Conservation (phyloP, 2,888 invertebrate genomes). For the Caenorhabditis japonica region DNA sequence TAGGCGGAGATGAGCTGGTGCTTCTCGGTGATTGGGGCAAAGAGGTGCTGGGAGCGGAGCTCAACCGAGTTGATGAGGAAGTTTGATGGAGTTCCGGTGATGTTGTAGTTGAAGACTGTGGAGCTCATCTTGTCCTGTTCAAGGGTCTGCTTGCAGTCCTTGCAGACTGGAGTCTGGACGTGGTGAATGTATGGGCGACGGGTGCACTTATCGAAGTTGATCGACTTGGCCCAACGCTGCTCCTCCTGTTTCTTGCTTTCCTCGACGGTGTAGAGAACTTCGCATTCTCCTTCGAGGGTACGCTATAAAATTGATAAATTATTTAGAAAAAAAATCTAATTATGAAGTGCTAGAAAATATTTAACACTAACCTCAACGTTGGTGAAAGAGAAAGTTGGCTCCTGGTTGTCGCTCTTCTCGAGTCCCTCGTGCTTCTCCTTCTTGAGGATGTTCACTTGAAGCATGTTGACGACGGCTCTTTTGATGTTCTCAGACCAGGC, state of each 20-base stretch:
- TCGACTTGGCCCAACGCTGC: constrained; percentile 76
- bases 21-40: constrained; percentile 55
- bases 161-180: constrained; percentile 49
- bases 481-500: constrained; percentile 74
- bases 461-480: constrained; percentile 72
- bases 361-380: constrained; percentile 42
- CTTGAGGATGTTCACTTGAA: constrained; percentile 65
- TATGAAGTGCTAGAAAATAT: too few species aligned
- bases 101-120: constrained; percentile 63
- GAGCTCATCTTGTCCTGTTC: constrained; percentile 58
- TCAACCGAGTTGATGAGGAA: constrained; percentile 64
- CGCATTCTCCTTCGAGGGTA: constrained; percentile 73
- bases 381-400: constrained; percentile 43
- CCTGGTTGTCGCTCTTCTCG: constrained; percentile 42
- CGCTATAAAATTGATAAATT: constrained; percentile 51
- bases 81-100: constrained; percentile 61
- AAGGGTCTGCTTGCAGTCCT: constrained; percentile 46
- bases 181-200: constrained; percentile 48
- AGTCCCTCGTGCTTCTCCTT: constrained; percentile 46
- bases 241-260: constrained; percentile 45
- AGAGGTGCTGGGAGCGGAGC: constrained; percentile 68
- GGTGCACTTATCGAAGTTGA: constrained; percentile 78
- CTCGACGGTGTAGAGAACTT: constrained; percentile 61
- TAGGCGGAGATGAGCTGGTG: constrained; percentile 55
- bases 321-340: too few species aligned